Base-by-base conservation (phyloP, 2,113 vertebrate species). In the Polypterus bichir region DNA sequence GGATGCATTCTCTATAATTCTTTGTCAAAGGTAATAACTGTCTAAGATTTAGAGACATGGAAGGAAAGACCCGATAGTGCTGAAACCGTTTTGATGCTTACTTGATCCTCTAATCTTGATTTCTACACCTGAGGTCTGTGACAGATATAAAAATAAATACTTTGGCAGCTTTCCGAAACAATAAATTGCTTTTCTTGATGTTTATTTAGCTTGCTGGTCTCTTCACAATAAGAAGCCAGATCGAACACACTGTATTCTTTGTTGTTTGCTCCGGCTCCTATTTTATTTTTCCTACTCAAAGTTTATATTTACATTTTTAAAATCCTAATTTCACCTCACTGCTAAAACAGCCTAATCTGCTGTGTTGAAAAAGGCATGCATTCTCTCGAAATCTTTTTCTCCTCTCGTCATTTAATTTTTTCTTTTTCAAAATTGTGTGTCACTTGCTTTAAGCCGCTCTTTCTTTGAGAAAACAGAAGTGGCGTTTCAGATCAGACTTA, bases 21-120 rank as follows among this genome's bases (percentile, higher is more conserved):
- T 71, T 72, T 74, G 68, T 75, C 68, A 73, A 68, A 76, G 66
- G 60, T 63, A 75, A 76, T 73, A 76, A 73, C 69, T 70, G 58
- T 68, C 68, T 66, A 49, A 63, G 59, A 71, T 69, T 70, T 63
- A 62, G 65, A 75, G 62, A 46, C 11, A 66, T 47, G 65, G 62
- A 71, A 68, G 59, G 63, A 74, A 74, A 68, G 67, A 70, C 49
- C 59, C 72, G 68, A 54, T 64, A 57, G 57, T 69, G 4, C 59
- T 74, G 27, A 71, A 69, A 70, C 68, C 1, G 0, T 75, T 75
- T 70, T 72, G 70, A 74, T 63, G 70, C 60, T 74, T 70, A 57
- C 62, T 74, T 57, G 46, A n/a, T 64, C 79, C 62, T 77, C 54
- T 76, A 70, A 69, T 76, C 2, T 0, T 57, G 54, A 68, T 72